Evolutionary conservation across 2,888 invertebrate genomes (phyloP).

Genomic region (Entomobrya proxima): DNA sequence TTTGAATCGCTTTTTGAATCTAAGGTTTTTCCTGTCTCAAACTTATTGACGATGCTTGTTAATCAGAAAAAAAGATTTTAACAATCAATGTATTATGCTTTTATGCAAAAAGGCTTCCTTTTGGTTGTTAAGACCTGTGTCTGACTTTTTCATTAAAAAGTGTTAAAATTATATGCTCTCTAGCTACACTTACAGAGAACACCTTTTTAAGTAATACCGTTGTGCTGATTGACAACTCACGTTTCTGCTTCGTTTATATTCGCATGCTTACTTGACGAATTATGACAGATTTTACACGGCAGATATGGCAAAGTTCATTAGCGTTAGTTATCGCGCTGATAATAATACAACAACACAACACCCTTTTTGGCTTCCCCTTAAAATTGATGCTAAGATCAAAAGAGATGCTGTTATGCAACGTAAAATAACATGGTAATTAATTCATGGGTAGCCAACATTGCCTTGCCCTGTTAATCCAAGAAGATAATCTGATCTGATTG

Average conservation of each 20-base stretch:
- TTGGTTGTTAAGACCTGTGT: no score
- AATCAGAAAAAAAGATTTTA: no score
- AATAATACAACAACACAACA: not conserved
- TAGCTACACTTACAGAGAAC: no score
- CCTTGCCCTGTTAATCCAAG: not conserved
- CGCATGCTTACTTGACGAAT: not conserved
- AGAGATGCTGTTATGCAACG: not conserved
- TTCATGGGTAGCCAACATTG: not conserved
- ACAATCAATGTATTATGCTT: no score
- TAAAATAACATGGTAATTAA: conserved; percentile 11
- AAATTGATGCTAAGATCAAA: not conserved
- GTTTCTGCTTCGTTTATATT: not conserved
- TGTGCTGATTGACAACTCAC: not conserved
- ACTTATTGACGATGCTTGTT: no score
- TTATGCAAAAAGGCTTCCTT: no score
- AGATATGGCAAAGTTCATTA: conserved; percentile 11
- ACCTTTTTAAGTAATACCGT: no score
- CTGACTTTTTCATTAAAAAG: no score
- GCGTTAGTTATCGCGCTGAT: not conserved
- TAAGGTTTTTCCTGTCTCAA: no score
- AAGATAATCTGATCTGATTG: not conserved
- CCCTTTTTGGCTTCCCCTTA: not conserved
- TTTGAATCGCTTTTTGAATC: no score
- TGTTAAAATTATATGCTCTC: no score
- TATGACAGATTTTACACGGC: not conserved